Evolutionary conservation across 2,797 vertebrate species (phyloP), one percentile per base, ranked within the genome.

Genomic region (Parambassis ranga): DNA sequence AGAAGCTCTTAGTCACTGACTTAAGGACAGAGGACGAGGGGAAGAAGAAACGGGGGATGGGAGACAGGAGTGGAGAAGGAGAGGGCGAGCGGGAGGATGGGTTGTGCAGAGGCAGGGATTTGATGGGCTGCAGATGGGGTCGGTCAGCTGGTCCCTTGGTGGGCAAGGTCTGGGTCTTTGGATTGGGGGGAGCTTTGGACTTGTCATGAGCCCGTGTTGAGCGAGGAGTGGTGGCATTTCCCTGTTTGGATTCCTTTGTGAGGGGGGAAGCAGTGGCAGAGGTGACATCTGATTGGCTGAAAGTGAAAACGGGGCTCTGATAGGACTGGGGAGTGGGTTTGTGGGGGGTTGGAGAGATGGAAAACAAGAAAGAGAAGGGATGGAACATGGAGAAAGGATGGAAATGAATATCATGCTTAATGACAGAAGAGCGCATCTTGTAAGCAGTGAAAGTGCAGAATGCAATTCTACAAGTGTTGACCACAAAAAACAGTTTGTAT

Each of bases 121-220:
- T 94, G 87, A 94, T 93, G 84, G 92, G 89, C 76, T 95, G 94
- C 64, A 95, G 92, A 48, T 92, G 83, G 71, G 91, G 91, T 7
- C 94, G 93, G 62, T 95, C 93, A n/a, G 90, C 74, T n/a, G 92
- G 87, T 79, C 86, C 91, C 84, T 94, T 95, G 77, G 86, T 90
- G 71, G 95, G 95, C 84, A 96, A 91, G 52, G 95, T 96, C 90
- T 96, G 95, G 48, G 95, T 97, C 93, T 96, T 96, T 88, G 92
- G 89, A 84, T 92, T 82, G 76, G 85, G 82, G 71, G 84, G 60
- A 47, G 77, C 81, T 89, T 90, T 90, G 75, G 56, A 80, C 82
- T 87, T 90, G 64, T 90, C 88, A 27, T 86, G 75, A 78, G 82
- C 90, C 85, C 89, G 79, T 55, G 87, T 56, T 59, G 89, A 60